Conservation (phyloP, 2,113 vertebrate genomes). For the Scomber japonicus region DNA sequence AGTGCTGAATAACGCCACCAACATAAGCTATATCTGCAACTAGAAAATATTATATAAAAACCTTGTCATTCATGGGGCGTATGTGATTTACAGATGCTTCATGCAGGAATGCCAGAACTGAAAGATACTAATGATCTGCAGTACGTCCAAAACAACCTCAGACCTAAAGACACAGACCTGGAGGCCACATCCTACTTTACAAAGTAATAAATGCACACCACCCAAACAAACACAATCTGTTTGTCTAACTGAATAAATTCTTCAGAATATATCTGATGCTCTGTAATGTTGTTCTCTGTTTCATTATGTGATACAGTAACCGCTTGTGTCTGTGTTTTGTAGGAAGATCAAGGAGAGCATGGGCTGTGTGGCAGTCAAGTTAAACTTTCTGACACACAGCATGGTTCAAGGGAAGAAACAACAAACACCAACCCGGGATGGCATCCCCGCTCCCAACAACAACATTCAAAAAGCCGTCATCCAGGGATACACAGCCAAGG, state of each 20-base stretch:
- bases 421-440: neutral
- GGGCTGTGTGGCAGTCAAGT: slow-evolving; percentile 89
- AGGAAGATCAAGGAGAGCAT: slow-evolving; percentile 95
- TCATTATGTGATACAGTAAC: neutral
- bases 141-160: slow-evolving; percentile 90
- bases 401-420: slow-evolving; percentile 82
- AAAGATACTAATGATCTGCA: slow-evolving; percentile 86
- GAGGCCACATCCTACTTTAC: slow-evolving; percentile 93
- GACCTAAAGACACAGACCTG: slow-evolving; percentile 89
- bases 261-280: neutral
- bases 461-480: slow-evolving; percentile 83
- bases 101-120: slow-evolving; percentile 89
- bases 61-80: neutral
- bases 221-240: neutral
- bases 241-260: neutral
- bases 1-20: neutral
- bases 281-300: too few relatives aligned
- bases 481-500: slow-evolving; percentile 48
- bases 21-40: neutral
- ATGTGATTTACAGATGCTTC: slow-evolving; percentile 86
- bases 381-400: slow-evolving; percentile 91
- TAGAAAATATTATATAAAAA: neutral
- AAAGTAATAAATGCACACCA: slow-evolving; percentile 78
- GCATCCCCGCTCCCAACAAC: slow-evolving; percentile 52
- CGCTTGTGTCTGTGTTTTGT: slow-evolving; percentile 16